These are phyloP conservation scores for Anolis sagrei DNA, from an alignment of 2,113 vertebrate genomes.

Conservation along the genomic window DNA sequence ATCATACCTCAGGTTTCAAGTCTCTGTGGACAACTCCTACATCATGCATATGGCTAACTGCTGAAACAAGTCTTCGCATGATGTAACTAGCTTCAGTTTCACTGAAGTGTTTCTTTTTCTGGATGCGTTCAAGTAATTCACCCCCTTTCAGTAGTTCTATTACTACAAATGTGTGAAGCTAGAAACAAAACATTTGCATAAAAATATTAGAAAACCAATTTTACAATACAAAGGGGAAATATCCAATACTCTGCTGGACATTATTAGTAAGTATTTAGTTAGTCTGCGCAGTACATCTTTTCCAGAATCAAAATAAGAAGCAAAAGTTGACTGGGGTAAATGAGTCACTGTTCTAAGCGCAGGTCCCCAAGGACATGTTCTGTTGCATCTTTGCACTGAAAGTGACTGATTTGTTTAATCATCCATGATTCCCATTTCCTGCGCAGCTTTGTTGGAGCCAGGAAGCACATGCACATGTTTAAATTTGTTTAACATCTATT, in stretches of 20 bases:
- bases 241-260: background rate
- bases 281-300: too few species aligned
- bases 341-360: background rate
- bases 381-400: too few species aligned
- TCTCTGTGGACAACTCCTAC: slow-evolving; percentile 96
- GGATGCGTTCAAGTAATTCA: slow-evolving; percentile 94
- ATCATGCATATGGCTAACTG: slow-evolving; percentile 98
- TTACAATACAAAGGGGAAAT: background rate
- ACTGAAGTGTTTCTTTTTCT: slow-evolving; percentile 94
- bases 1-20: slow-evolving; percentile 92
- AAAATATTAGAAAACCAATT: background rate
- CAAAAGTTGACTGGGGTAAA: background rate
- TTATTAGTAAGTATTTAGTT: background rate
- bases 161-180: slow-evolving; percentile 96
- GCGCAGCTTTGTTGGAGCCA: too few species aligned
- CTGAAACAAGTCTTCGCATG: slow-evolving; percentile 94
- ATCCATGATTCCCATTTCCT: background rate
- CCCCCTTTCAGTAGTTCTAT: slow-evolving; percentile 95
- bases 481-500: too few species aligned
- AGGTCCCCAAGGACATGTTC: background rate
- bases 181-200: slow-evolving; percentile 4
- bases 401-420: background rate
- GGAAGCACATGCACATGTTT: background rate
- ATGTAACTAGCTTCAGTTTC: slow-evolving; percentile 96
- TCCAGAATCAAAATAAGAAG: too few species aligned